A percentile compares a stretch with the other conserved stretches of the same genome.
Conservation (phyloP, 1,140 invertebrate species). For the Hylyphantes graminicola region DNA sequence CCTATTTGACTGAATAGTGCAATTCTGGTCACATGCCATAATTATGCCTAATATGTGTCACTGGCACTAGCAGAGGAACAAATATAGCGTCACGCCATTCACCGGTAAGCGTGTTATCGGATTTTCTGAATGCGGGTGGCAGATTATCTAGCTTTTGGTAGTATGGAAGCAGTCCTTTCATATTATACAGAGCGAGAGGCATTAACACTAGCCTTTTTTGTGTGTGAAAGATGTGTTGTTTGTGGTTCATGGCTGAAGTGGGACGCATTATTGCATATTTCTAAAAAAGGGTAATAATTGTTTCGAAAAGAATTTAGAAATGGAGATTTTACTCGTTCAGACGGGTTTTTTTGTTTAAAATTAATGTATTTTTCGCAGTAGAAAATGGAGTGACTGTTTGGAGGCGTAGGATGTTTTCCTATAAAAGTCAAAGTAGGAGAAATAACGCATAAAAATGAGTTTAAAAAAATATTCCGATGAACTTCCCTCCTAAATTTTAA, state of each 20-base stretch:
- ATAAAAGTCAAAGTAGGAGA: too few species aligned
- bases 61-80: not conserved
- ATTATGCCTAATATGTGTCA: conserved; percentile 30
- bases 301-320: too few species aligned
- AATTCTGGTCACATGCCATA: not conserved
- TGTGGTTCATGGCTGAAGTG: conserved; percentile 17
- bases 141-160: not conserved
- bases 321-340: too few species aligned
- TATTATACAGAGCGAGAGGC: conserved; percentile 29
- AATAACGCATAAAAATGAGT: too few species aligned
- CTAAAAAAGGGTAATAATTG: too few species aligned
- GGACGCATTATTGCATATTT: not conserved
- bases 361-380: too few species aligned
- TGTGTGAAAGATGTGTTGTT: not conserved
- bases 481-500: too few species aligned
- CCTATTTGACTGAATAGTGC: too few species aligned
- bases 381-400: too few species aligned
- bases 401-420: too few species aligned
- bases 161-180: conserved; percentile 14
- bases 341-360: too few species aligned
- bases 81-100: conserved; percentile 14
- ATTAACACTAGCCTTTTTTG: not conserved
- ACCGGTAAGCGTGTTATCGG: conserved; percentile 8
- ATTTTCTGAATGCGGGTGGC: conserved; percentile 3
- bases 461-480: too few species aligned